Conservation (phyloP, 2,888 invertebrate species). For the Nineta flava region DNA sequence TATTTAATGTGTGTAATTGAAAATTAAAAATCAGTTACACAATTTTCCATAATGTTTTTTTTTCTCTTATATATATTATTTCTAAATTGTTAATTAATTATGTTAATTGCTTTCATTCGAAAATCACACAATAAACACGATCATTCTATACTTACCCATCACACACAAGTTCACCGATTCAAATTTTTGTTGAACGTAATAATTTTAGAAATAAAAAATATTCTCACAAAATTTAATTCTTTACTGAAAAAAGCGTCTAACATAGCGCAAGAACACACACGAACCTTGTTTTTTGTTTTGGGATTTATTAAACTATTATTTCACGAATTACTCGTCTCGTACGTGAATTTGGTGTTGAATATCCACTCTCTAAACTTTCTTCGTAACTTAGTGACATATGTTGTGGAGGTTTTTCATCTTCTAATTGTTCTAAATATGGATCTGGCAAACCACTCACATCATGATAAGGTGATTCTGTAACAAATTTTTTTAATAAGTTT, state of each 20-base stretch:
- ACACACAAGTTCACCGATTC: not conserved
- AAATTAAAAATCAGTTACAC: not conserved
- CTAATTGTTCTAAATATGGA: conserved; percentile 67
- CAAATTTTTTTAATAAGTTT: conserved; percentile 14
- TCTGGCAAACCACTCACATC: conserved; percentile 86
- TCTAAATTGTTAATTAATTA: too few relatives aligned
- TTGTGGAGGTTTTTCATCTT: conserved; percentile 71
- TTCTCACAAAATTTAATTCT: too few relatives aligned
- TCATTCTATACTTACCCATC: not conserved
- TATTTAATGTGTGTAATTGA: not conserved
- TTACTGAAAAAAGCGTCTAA: not conserved
- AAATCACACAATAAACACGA: too few relatives aligned
- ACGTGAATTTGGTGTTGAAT: conserved; percentile 86
- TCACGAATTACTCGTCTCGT: conserved; percentile 85
- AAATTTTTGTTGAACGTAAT: not conserved
- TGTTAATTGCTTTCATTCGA: too few relatives aligned
- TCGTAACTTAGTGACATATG: conserved; percentile 83
- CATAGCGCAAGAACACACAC: not conserved
- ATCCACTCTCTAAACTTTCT: conserved; percentile 84
- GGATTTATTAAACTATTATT: conserved; percentile 62
- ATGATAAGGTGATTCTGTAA: conserved; percentile 78
- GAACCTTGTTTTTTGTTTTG: not conserved
- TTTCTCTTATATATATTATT: too few relatives aligned
- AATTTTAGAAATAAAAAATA: too few relatives aligned
- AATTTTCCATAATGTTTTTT: too few relatives aligned